Conservation (phyloP, 2,888 invertebrate species). For the Meteorus colon region DNA sequence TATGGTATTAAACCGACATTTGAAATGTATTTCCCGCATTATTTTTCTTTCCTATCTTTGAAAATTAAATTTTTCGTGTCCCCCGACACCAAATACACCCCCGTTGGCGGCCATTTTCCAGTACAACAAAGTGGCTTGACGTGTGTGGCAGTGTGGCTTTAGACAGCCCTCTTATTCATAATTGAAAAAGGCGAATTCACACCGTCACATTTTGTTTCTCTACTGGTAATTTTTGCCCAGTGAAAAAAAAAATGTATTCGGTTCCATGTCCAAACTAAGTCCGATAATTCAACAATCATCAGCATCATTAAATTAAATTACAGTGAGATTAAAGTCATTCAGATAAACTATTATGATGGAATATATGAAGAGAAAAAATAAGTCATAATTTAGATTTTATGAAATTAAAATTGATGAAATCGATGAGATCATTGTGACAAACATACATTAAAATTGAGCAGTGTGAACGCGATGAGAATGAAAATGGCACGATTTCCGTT, state of each 20-base stretch:
- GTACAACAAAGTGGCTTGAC: slow-evolving; percentile 24
- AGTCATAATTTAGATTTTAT: background rate
- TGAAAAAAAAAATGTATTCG: background rate
- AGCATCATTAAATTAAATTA: background rate
- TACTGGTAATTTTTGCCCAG: background rate
- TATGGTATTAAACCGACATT: background rate
- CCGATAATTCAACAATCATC: background rate
- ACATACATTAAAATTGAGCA: slow-evolving; percentile 45
- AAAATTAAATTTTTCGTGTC: background rate
- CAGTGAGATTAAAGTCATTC: background rate
- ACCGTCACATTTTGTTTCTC: slow-evolving; percentile 38
- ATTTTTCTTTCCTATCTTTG: background rate
- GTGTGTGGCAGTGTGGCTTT: slow-evolving; percentile 48
- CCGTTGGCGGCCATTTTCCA: slow-evolving; percentile 39
- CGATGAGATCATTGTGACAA: background rate
- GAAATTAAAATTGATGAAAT: background rate
- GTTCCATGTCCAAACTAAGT: background rate
- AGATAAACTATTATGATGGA: too few relatives aligned
- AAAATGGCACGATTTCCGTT: background rate
- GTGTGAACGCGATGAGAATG: slow-evolving; percentile 12
- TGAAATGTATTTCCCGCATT: background rate
- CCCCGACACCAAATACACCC: background rate
- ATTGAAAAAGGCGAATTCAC: slow-evolving; percentile 63
- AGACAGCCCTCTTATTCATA: slow-evolving; percentile 60
- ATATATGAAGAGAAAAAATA: too few relatives aligned